Evolutionary conservation across 2,888 invertebrate genomes (phyloP).

Genomic region (Orchesellides sinensis): DNA sequence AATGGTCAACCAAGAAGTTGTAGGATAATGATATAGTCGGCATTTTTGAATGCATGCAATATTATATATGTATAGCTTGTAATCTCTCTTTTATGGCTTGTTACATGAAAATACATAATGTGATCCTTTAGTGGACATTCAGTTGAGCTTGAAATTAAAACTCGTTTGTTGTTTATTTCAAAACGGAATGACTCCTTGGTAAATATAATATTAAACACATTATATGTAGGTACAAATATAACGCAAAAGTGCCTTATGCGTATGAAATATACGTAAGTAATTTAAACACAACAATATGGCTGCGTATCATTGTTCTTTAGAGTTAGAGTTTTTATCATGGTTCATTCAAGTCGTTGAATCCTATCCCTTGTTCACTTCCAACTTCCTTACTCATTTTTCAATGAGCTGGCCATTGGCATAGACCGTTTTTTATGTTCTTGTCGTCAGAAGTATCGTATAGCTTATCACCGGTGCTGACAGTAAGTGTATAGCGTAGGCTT

Average conservation of each 20-base stretch:
- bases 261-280: neutral
- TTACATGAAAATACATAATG: conserved; percentile 21
- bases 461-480: neutral
- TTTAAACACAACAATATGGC: neutral
- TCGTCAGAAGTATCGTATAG: neutral
- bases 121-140: conserved; percentile 27
- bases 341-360: conserved; percentile 15
- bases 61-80: neutral
- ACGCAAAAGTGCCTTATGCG: neutral
- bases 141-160: conserved; percentile 60
- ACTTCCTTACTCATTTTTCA: conserved; percentile 48
- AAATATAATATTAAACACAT: conserved; percentile 23
- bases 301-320: neutral
- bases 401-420: conserved; percentile 24
- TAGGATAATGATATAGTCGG: conserved; percentile 7
- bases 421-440: conserved; percentile 6
- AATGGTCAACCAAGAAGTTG: neutral
- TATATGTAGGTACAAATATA: no score
- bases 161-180: conserved; percentile 49
- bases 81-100: conserved; percentile 42
- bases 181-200: conserved; percentile 23
- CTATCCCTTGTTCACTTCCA: conserved; percentile 35
- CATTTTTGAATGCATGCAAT: neutral
- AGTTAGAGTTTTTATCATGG: neutral
- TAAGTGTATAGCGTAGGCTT: neutral